Evolutionary conservation across 2,888 invertebrate species (phyloP).

Genomic region (Tachystola acroxantha): DNA sequence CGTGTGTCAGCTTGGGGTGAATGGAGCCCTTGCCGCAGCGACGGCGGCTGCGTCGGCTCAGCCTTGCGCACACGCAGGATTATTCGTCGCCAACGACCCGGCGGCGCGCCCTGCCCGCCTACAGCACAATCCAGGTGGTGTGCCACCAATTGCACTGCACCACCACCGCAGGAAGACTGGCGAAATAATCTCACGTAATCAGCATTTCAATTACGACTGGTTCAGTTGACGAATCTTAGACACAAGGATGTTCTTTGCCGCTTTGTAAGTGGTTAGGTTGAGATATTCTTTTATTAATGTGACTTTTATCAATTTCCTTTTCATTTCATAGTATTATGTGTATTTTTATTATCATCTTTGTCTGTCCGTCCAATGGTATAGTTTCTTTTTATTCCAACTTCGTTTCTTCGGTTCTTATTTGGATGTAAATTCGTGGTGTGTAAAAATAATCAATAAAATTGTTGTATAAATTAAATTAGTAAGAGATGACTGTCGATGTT

Average conservation of each 20-base stretch:
- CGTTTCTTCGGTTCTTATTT: constrained; percentile 22
- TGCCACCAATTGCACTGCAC: constrained; percentile 79
- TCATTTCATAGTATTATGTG: constrained; percentile 21
- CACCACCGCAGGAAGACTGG: constrained; percentile 47
- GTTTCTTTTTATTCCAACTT: constrained; percentile 30
- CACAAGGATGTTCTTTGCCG: constrained; percentile 9
- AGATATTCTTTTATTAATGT: constrained; percentile 8
- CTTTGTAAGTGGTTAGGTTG: constrained; percentile 20
- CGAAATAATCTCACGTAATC: constrained; percentile 66
- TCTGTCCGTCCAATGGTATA: constrained; percentile 70
- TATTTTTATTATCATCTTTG: constrained; percentile 48
- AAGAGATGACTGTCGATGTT: constrained; percentile 60
- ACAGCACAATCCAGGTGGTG: constrained; percentile 93
- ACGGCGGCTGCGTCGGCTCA: constrained; percentile 94
- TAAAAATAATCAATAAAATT: constrained; percentile 44
- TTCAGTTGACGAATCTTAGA: constrained; percentile 17
- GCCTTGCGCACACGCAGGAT: constrained; percentile 89
- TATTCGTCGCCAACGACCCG: constrained; percentile 85
- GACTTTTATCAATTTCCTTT: constrained; percentile 15
- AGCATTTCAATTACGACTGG: constrained; percentile 14
- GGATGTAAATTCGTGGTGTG: constrained; percentile 50
- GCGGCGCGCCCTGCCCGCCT: constrained; percentile 90
- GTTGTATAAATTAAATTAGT: constrained; percentile 63
- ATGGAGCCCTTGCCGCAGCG: constrained; percentile 92
- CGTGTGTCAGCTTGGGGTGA: constrained; percentile 91